Evolutionary conservation across 2,113 vertebrate species (phyloP).

Genomic region (Peromyscus maniculatus): DNA sequence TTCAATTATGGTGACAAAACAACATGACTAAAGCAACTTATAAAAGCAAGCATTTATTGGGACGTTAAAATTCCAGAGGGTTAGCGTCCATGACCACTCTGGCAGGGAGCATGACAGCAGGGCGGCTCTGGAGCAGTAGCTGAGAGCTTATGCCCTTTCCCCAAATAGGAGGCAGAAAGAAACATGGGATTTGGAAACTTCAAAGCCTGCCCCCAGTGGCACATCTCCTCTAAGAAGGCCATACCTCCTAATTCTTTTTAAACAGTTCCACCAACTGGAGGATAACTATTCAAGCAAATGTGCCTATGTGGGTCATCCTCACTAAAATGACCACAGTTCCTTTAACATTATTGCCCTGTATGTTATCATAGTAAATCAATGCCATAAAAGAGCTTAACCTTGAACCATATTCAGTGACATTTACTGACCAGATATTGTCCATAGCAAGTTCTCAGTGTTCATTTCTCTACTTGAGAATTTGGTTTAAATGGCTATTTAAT

Average conservation of each 20-base stretch:
- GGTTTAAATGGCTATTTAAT: not conserved
- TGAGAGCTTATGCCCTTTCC: not conserved
- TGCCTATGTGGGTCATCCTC: not conserved
- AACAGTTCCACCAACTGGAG: not conserved
- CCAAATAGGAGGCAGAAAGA: not conserved
- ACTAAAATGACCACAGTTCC: not conserved
- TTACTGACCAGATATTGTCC: not conserved
- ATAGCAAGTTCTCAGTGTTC: not conserved
- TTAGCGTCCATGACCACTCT: too few species aligned
- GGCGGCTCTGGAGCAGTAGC: not conserved
- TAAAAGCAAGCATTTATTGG: not conserved
- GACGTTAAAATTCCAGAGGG: not conserved
- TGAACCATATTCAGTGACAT: not conserved
- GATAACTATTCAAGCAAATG: not conserved
- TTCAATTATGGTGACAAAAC: not conserved
- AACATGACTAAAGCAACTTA: not conserved
- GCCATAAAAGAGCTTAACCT: not conserved
- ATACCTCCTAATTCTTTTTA: not conserved
- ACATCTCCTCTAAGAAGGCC: not conserved
- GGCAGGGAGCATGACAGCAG: not conserved
- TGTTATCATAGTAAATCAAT: not conserved
- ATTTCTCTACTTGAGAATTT: not conserved
- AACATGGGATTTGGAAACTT: not conserved
- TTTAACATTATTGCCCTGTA: constrained; percentile 1
- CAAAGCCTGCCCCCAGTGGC: not conserved